Evolutionary conservation across 2,888 invertebrate genomes (phyloP).

Genomic region (Rhamnusium bicolor): DNA sequence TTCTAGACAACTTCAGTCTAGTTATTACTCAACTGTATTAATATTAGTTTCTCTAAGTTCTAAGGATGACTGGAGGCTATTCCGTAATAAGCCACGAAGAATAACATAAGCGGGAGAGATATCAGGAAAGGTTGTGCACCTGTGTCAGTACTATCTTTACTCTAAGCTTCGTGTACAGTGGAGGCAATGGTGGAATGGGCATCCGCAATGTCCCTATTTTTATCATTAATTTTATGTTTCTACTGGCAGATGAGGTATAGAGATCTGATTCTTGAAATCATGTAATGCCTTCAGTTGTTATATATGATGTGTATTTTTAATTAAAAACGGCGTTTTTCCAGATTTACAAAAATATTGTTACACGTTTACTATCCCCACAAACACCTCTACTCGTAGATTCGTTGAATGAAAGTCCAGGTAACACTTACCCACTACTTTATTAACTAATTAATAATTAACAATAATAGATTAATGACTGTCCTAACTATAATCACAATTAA

Average conservation of each 20-base stretch:
- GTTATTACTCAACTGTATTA: conserved; percentile 33
- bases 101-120: conserved; percentile 28
- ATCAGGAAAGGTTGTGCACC: neutral
- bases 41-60: conserved; percentile 33
- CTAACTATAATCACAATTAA: too few species aligned
- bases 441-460: too few species aligned
- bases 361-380: too few species aligned
- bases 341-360: too few species aligned
- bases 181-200: neutral
- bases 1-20: conserved; percentile 5
- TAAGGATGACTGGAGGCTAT: conserved; percentile 28
- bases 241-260: neutral
- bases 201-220: neutral
- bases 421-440: too few species aligned
- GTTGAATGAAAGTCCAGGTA: too few species aligned
- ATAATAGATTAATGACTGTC: too few species aligned
- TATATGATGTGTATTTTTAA: neutral
- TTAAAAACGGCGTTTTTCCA: neutral
- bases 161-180: neutral
- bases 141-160: neutral
- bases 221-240: neutral
- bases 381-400: too few species aligned
- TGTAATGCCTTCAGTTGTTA: too few species aligned
- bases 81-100: conserved; percentile 41
- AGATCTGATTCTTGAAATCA: neutral